Evolutionary conservation across 2,113 vertebrate genomes (phyloP), one percentile per base, ranked within the genome.

Genomic region (Gorsachius goisagi): DNA sequence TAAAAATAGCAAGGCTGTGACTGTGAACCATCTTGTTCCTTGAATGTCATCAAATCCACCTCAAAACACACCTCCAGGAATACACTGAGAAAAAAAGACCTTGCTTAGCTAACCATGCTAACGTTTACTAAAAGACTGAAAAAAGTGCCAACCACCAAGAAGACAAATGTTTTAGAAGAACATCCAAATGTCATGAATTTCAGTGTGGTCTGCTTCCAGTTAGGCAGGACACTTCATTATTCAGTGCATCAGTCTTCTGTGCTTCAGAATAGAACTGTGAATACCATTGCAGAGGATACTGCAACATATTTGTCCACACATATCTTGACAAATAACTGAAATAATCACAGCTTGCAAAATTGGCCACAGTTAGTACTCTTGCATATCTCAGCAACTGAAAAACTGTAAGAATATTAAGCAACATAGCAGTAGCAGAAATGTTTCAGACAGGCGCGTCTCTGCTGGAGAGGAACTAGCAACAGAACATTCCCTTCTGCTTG

Each of bases 251-350:
- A 56, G 39, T 62, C 62, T 83, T 47, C 62, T 66, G 66, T 32
- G 66, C 58, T 73, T 89, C 69, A 92, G 76, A 85, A 73, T 3
- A 91, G 68, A 84, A 72, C 14, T 89, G 63, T 81, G 88, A 92
- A 66, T 45, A 84, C 33, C 78, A 88, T 84, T 93, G 68, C 92
- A 93, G 56, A 89, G 91, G 58, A 63, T 91, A 90, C 80, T 96
- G 94, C 89, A 97, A 96, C 33, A 49, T n/a, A 84, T 77, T 71
- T 62, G 85, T 87, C 76, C 91, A 85, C 77, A 69, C 5, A 4
- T 95, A 92, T 97, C 96, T 98, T 98, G 96, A 95, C 98, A 97
- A 98, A 98, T 98, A 98, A 98, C 98, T 94, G 98, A 97, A 98
- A 98, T 96, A 96, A 92, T 96, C 92, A 89, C 91, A 95, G 79